Evolutionary conservation across 2,888 invertebrate species (phyloP).

Genomic region (Psococerastis gibbosa): DNA sequence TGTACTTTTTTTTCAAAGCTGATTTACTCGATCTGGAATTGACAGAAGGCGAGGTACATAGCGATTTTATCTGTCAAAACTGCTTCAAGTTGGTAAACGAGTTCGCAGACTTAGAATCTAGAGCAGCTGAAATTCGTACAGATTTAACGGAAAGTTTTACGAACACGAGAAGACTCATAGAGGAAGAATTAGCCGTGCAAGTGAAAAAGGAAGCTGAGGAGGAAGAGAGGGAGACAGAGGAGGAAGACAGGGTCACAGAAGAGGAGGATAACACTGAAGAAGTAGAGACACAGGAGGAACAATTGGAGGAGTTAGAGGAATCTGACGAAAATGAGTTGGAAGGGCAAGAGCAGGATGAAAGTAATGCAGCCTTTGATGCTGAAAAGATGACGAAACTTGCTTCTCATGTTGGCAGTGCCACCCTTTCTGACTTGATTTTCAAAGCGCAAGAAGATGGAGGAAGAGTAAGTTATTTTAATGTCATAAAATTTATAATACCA

Average conservation of each 20-base stretch:
- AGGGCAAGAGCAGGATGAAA: constrained; percentile 15
- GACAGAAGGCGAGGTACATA: constrained; percentile 31
- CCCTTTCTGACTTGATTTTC: constrained; percentile 16
- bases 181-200: constrained; percentile 14
- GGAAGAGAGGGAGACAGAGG: constrained; percentile 16
- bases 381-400: constrained; percentile 13
- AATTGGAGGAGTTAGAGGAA: too few relatives aligned
- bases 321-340: constrained; percentile 15
- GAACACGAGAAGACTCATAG: constrained; percentile 23
- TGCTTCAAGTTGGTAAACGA: constrained; percentile 43
- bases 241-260: constrained; percentile 14
- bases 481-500: too few relatives aligned
- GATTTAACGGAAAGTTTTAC: constrained; percentile 34
- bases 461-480: constrained; percentile 22
- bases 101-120: constrained; percentile 24
- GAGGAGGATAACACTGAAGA: too few relatives aligned
- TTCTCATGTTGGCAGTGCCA: constrained; percentile 15
- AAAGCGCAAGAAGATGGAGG: constrained; percentile 17
- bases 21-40: constrained; percentile 31
- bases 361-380: constrained; percentile 16
- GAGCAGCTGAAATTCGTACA: constrained; percentile 30
- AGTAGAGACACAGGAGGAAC: constrained; percentile 21
- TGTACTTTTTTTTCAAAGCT: too few relatives aligned
- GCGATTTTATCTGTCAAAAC: constrained; percentile 38
- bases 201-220: constrained; percentile 15